These are phyloP conservation scores for Latheticus oryzae DNA, from an alignment of 2,888 invertebrate species.

Conservation along the genomic window DNA sequence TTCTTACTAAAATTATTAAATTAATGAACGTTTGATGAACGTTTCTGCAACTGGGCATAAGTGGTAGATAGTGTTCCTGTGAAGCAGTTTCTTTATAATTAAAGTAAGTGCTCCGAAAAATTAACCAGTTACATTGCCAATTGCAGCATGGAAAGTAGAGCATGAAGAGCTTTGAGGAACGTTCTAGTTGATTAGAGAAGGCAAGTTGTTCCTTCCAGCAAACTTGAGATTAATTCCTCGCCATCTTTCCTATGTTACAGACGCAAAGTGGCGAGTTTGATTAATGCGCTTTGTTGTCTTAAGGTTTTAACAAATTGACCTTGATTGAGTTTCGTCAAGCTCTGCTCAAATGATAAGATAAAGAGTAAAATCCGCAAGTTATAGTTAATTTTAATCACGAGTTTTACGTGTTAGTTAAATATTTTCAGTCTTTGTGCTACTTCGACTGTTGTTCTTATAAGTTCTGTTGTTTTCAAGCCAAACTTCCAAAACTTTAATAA, in stretches of 20 bases:
- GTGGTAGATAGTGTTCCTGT: not conserved
- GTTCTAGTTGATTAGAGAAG: conserved; percentile 32
- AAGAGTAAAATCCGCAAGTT: no score
- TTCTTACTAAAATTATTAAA: no score
- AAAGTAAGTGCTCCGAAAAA: conserved; percentile 33
- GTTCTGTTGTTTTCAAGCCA: no score
- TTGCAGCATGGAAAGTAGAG: conserved; percentile 20
- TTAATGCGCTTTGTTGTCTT: conserved; percentile 40
- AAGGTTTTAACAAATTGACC: conserved; percentile 40
- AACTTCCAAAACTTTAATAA: conserved; percentile 33
- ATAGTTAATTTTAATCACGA: no score
- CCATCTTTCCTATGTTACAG: conserved; percentile 27
- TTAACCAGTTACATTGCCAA: conserved; percentile 26
- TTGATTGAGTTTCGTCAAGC: conserved; percentile 15
- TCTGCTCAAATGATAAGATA: no score
- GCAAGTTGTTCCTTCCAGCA: conserved; percentile 35
- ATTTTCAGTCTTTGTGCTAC: no score
- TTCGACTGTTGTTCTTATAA: no score
- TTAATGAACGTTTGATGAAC: conserved; percentile 20
- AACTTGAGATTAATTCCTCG: conserved; percentile 38
- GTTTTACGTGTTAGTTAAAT: no score
- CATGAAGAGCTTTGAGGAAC: conserved; percentile 31
- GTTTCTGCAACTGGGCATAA: no score
- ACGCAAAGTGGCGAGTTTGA: conserved; percentile 37
- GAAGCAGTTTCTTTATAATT: conserved; percentile 30